Conservation (phyloP, 2,888 invertebrate species). For the Apamea monoglypha region DNA sequence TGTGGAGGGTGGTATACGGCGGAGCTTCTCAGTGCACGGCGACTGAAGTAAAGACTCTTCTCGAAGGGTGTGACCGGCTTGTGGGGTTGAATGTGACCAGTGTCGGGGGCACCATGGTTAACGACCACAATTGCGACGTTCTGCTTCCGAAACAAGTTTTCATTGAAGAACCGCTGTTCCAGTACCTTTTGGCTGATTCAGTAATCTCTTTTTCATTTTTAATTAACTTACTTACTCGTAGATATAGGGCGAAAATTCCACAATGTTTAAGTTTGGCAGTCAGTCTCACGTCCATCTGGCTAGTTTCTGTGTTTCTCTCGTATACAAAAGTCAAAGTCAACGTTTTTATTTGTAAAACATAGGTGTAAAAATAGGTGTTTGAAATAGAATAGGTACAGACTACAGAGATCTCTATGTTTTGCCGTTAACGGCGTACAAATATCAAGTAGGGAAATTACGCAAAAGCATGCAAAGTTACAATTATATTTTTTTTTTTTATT, state of each 20-base stretch:
- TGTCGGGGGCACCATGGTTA: slow-evolving; percentile 85
- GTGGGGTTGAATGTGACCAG: slow-evolving; percentile 84
- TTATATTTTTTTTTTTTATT: no score
- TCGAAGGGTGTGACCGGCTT: slow-evolving; percentile 84
- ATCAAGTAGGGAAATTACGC: no score
- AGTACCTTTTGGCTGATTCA: slow-evolving; percentile 81
- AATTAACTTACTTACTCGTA: not conserved
- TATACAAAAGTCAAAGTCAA: not conserved
- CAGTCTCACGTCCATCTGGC: not conserved
- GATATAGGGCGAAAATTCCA: not conserved
- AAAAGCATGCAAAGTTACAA: no score
- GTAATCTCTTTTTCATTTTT: slow-evolving; percentile 66
- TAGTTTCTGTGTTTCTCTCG: not conserved
- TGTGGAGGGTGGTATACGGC: slow-evolving; percentile 63
- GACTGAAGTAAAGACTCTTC: slow-evolving; percentile 81
- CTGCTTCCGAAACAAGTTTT: slow-evolving; percentile 87
- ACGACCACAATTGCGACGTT: slow-evolving; percentile 87
- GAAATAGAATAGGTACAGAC: no score
- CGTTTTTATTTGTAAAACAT: no score
- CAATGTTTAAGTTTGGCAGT: not conserved
- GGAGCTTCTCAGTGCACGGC: slow-evolving; percentile 75
- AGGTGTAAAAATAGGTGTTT: no score
- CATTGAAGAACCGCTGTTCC: slow-evolving; percentile 85
- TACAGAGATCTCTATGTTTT: no score
- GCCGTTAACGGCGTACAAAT: no score